These are phyloP conservation scores for Protophormia terraenovae DNA, from an alignment of 2,888 invertebrate species.

Conservation along the genomic window DNA sequence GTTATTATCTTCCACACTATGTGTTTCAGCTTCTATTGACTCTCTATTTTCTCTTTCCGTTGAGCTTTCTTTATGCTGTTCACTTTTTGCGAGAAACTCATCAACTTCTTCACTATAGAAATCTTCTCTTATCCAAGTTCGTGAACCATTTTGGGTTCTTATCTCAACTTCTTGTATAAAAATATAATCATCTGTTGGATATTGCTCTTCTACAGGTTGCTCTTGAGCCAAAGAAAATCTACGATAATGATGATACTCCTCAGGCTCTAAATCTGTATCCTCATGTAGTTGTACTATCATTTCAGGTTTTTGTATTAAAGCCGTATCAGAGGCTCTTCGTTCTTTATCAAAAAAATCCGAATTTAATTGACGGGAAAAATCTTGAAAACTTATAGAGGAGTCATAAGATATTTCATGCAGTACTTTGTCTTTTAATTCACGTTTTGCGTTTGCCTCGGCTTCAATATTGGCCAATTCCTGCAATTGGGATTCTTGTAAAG, in stretches of 20 bases:
- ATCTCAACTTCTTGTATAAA: conserved; percentile 78
- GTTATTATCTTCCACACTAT: background rate
- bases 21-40: background rate
- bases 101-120: conserved; percentile 72
- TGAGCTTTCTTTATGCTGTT: background rate
- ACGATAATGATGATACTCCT: conserved; percentile 80
- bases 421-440: conserved; percentile 75
- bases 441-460: conserved; percentile 70
- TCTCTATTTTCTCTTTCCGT: background rate
- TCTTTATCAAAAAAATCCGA: conserved; percentile 76
- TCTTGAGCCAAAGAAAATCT: conserved; percentile 79
- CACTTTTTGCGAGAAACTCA: background rate
- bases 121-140: conserved; percentile 76
- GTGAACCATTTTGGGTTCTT: conserved; percentile 73
- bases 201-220: conserved; percentile 77
- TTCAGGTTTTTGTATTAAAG: conserved; percentile 74
- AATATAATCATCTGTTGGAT: conserved; percentile 76
- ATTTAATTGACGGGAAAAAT: conserved; percentile 75
- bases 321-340: conserved; percentile 79
- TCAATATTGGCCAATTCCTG: conserved; percentile 71
- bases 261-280: conserved; percentile 75
- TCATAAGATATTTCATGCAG: conserved; percentile 76
- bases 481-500: conserved; percentile 68
- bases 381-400: conserved; percentile 75
- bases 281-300: conserved; percentile 72